Percentiles rank a stretch among this genome's conserved stretches.
Conservation (phyloP, 2,113 vertebrate species). For the Cephalophus harveyi region DNA sequence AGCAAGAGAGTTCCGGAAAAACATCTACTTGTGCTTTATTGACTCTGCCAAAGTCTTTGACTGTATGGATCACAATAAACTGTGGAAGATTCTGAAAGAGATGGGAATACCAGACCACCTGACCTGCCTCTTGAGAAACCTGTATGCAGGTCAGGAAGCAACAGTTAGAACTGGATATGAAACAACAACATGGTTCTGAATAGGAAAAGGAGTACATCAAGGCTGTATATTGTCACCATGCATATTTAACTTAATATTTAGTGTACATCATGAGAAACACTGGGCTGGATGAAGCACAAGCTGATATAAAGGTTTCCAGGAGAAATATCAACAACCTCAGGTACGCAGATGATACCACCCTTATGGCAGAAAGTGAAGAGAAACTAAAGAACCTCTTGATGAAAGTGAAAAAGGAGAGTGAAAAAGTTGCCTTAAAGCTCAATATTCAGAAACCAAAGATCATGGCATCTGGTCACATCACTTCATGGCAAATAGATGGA, state of each 20-base stretch:
- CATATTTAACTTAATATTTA: background rate
- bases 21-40: background rate
- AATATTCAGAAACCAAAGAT: background rate
- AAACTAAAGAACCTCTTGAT: background rate
- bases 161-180: background rate
- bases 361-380: background rate
- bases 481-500: background rate
- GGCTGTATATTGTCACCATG: background rate
- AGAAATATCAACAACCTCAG: background rate
- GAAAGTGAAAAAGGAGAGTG: background rate
- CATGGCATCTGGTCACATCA: background rate
- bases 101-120: background rate
- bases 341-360: rapidly evolving
- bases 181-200: background rate
- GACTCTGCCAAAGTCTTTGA: background rate
- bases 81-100: background rate
- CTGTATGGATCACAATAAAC: background rate
- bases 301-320: background rate
- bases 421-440: background rate
- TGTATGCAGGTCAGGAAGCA: background rate
- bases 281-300: background rate
- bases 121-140: background rate
- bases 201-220: background rate
- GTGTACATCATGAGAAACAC: background rate
- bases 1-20: background rate